A percentile compares a stretch with the other conserved stretches of the same genome.
phyloP scores from a whole-genome alignment of 1,140 invertebrate species.

The Nomia melanderi region DNA sequence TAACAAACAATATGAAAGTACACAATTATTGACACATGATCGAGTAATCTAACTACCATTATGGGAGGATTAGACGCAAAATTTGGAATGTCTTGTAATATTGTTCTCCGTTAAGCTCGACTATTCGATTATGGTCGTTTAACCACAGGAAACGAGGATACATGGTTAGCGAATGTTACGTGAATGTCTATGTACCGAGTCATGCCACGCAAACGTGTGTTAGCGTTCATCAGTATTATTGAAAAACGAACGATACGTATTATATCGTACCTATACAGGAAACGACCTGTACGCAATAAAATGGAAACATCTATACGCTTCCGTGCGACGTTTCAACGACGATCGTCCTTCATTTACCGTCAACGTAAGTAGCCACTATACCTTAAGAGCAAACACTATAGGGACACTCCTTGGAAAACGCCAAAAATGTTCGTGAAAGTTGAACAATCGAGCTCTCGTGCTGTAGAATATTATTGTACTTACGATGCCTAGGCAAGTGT shows the following conservation, averaged over 20 bases:
- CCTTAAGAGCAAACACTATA: conserved; percentile 1
- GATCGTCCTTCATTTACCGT: not conserved
- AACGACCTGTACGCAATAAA: conserved; percentile 42
- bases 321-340: conserved; percentile 4
- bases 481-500: conserved; percentile 58
- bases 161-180: not conserved
- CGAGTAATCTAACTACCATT: too few relatives aligned
- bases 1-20: too few relatives aligned
- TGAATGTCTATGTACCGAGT: conserved; percentile 6
- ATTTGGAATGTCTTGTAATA: too few relatives aligned
- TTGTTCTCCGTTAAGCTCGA: not conserved
- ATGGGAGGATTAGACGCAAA: too few relatives aligned
- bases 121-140: not conserved
- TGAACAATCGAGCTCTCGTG: conserved; percentile 21
- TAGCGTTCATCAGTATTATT: conserved; percentile 19
- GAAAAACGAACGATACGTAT: conserved; percentile 8
- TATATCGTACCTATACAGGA: conserved; percentile 33
- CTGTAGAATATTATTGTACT: conserved; percentile 54
- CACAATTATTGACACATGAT: too few relatives aligned
- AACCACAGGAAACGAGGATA: not conserved
- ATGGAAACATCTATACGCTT: conserved; percentile 34
- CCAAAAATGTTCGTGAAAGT: not conserved
- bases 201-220: not conserved
- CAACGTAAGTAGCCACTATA: not conserved
- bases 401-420: not conserved